These are phyloP conservation scores for Callipepla californica DNA, from an alignment of 2,113 vertebrate genomes.

Conservation along the genomic window DNA sequence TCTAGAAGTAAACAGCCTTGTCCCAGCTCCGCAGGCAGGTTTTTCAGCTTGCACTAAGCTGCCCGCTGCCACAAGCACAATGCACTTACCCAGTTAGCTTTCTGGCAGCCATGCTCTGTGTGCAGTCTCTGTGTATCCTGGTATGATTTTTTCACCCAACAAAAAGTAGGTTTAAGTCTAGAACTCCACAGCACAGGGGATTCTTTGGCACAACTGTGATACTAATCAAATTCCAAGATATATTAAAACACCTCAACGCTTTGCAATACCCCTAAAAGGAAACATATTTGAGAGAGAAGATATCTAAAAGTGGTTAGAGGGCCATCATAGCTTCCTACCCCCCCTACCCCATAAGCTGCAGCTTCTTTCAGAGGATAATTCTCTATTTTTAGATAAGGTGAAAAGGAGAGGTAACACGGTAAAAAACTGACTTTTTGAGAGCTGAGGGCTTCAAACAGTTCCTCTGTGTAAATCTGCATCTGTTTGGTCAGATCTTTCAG, in stretches of 20 bases:
- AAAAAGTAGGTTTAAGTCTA: background rate
- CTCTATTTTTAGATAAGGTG: background rate
- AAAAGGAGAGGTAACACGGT: background rate
- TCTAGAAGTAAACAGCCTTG: background rate
- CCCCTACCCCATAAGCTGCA: background rate
- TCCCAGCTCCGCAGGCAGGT: background rate
- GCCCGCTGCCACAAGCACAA: background rate
- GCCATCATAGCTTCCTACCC: background rate
- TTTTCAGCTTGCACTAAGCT: background rate
- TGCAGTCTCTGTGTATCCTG: fast-evolving
- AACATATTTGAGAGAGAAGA: background rate
- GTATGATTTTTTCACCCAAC: background rate
- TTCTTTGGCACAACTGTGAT: background rate
- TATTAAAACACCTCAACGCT: background rate
- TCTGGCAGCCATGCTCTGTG: background rate
- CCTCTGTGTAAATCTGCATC: background rate
- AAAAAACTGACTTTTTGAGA: background rate
- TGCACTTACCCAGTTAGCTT: background rate
- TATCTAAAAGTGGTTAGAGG: background rate
- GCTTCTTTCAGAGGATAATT: background rate
- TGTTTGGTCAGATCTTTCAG: background rate
- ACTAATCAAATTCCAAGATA: background rate
- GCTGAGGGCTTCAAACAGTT: background rate
- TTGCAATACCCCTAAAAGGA: background rate
- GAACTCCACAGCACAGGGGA: background rate